These are phyloP conservation scores for Siderastrea radians DNA, from an alignment of 92 coral and sea anemone species.

Conservation along the genomic window DNA sequence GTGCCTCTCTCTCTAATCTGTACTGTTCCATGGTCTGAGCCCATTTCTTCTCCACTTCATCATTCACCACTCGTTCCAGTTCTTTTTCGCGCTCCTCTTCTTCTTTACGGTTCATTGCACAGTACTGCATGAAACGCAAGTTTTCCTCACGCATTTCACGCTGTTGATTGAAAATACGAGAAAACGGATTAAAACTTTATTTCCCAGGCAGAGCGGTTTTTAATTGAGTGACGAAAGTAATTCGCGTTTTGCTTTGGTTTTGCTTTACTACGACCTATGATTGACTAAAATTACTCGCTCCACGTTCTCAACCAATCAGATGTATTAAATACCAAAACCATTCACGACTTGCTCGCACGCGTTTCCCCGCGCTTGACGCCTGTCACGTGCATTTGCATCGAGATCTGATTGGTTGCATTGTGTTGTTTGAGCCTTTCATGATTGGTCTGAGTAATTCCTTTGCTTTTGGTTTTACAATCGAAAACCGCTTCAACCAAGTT, in stretches of 20 bases:
- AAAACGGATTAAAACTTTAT: neutral
- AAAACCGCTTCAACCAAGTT: too few relatives aligned
- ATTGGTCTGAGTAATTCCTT: too few relatives aligned
- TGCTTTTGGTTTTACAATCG: too few relatives aligned
- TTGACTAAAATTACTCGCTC: neutral
- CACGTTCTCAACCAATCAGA: too few relatives aligned
- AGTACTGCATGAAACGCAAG: conserved; percentile 95
- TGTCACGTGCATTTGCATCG: too few relatives aligned
- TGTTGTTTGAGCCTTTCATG: too few relatives aligned
- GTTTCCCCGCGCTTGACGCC: too few relatives aligned
- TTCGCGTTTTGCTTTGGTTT: too few relatives aligned
- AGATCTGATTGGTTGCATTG: too few relatives aligned
- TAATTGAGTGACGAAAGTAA: too few relatives aligned
- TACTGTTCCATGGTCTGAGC: conserved; percentile 84
- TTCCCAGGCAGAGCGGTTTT: neutral
- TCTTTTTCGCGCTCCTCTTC: conserved; percentile 85
- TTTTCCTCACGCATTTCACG: conserved; percentile 94
- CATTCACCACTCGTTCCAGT: conserved; percentile 85
- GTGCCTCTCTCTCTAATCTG: conserved; percentile 88
- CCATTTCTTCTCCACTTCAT: conserved; percentile 97
- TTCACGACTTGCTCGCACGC: too few relatives aligned
- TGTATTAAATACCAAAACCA: too few relatives aligned
- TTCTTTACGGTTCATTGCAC: conserved; percentile 91
- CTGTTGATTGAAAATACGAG: conserved; percentile 10
- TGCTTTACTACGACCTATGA: neutral